These are phyloP conservation scores for Parambassis ranga DNA, from an alignment of 2,797 vertebrate genomes.

Conservation along the genomic window DNA sequence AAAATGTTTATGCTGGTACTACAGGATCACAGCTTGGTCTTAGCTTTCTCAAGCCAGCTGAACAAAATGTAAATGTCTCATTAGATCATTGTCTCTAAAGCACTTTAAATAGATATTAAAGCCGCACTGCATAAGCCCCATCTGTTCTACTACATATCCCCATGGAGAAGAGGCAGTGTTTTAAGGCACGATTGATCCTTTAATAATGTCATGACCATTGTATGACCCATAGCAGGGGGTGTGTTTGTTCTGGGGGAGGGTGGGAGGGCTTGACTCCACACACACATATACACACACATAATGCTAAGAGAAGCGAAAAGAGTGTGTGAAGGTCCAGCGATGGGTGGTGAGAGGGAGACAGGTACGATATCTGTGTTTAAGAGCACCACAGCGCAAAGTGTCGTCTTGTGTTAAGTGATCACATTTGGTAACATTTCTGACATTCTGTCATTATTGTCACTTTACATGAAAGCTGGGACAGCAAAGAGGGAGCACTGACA, in stretches of 20 bases:
- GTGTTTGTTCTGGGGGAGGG: constrained; percentile 36
- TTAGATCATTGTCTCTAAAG: constrained; percentile 74
- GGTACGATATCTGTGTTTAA: constrained; percentile 48
- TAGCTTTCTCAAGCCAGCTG: constrained; percentile 48
- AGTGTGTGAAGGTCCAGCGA: constrained; percentile 39
- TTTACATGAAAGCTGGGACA: constrained; percentile 75
- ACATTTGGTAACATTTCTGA: constrained; percentile 66
- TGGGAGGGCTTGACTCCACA: not conserved
- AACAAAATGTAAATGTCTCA: constrained; percentile 75
- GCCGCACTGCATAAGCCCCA: constrained; percentile 71
- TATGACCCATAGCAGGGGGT: constrained; percentile 68
- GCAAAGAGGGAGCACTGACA: constrained; percentile 72
- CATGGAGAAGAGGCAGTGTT: constrained; percentile 68
- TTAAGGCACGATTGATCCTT: constrained; percentile 82
- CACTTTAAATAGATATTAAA: constrained; percentile 80
- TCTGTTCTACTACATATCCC: constrained; percentile 67
- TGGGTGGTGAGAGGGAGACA: constrained; percentile 31
- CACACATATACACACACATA: constrained; percentile 20
- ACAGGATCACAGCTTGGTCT: constrained; percentile 30
- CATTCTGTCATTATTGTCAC: constrained; percentile 79
- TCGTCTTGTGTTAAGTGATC: constrained; percentile 49
- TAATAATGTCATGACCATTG: constrained; percentile 80
- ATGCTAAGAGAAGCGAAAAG: constrained; percentile 16
- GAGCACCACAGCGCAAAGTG: constrained; percentile 41
- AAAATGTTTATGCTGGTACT: not conserved